Conservation (phyloP, 2,113 vertebrate genomes). For the Hylia prasina region DNA sequence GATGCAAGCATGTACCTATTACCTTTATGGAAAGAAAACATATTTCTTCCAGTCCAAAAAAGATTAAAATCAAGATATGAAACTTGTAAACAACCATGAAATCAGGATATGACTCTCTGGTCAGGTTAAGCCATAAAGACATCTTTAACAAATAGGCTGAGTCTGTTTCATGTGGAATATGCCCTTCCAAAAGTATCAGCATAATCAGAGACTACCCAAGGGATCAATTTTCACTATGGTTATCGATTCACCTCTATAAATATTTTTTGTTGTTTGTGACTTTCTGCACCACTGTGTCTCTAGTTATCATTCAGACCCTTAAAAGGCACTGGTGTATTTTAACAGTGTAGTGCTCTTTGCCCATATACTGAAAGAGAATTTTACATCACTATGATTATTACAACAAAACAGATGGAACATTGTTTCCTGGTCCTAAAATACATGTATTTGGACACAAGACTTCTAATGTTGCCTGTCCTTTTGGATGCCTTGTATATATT, state of each 20-base stretch:
- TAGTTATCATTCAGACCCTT: neutral
- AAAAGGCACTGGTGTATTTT: neutral
- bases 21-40: neutral
- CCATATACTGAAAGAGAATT: neutral
- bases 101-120: neutral
- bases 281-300: neutral
- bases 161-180: neutral
- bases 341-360: neutral
- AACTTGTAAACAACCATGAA: neutral
- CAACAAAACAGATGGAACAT: neutral
- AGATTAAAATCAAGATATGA: neutral
- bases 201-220: neutral
- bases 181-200: neutral
- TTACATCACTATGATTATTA: neutral
- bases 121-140: neutral
- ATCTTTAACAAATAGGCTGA: neutral
- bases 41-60: neutral
- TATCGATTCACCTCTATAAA: neutral
- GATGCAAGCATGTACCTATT: fast-evolving
- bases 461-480: neutral
- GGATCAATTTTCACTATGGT: fast-evolving
- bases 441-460: neutral
- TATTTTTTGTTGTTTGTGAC: neutral
- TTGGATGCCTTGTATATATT: neutral
- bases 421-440: neutral